phyloP scores from a whole-genome alignment of 2,888 invertebrate species.

The Argyresthia goedartella region DNA sequence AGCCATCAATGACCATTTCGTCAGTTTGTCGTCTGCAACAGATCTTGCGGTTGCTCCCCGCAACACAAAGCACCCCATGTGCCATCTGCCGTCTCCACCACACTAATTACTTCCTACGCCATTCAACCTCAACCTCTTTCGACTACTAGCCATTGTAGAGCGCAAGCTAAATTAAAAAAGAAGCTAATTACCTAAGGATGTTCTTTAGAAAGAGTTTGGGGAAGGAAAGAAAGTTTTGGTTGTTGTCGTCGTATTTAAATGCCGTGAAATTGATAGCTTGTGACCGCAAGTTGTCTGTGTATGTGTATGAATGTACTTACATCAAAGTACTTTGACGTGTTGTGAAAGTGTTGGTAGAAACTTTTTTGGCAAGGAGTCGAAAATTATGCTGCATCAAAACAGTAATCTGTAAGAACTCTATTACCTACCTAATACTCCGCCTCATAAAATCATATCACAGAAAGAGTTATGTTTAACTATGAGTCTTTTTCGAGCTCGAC shows the following conservation, averaged over 20 bases:
- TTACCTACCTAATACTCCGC: too few relatives aligned
- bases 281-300: slow-evolving; percentile 27
- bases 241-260: slow-evolving; percentile 34
- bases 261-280: slow-evolving; percentile 52
- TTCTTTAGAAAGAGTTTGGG: slow-evolving; percentile 34
- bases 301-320: not conserved
- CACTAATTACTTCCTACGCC: slow-evolving; percentile 58
- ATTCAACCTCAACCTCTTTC: slow-evolving; percentile 33
- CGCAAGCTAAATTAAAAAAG: slow-evolving; percentile 42
- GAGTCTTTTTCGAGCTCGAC: not conserved
- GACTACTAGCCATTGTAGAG: slow-evolving; percentile 37
- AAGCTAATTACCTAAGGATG: slow-evolving; percentile 38
- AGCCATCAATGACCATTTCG: too few relatives aligned
- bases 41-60: not conserved
- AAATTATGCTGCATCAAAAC: too few relatives aligned
- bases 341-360: too few relatives aligned
- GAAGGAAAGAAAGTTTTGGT: slow-evolving; percentile 41
- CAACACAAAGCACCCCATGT: slow-evolving; percentile 17
- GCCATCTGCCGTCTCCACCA: slow-evolving; percentile 42
- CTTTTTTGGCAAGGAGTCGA: too few relatives aligned
- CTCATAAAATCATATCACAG: not conserved
- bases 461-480: not conserved
- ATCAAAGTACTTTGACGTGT: not conserved
- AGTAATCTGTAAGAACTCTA: too few relatives aligned
- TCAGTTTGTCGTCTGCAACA: not conserved